Conservation (phyloP, 2,888 invertebrate species). For the Scaptomyza caliginosa region DNA sequence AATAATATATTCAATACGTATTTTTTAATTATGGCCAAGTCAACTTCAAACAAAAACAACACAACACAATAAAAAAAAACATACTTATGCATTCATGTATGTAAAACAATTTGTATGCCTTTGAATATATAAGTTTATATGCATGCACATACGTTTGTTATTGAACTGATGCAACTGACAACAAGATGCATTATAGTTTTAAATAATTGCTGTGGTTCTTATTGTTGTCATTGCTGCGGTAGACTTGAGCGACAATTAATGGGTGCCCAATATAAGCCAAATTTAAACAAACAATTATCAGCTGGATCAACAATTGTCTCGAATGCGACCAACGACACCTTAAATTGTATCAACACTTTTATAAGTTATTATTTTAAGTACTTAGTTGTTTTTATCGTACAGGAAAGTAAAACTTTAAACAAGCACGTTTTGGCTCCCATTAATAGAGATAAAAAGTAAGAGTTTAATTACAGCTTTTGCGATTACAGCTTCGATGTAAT, state of each 20-base stretch:
- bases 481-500: not conserved
- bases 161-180: not conserved
- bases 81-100: constrained; percentile 6
- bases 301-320: constrained; percentile 23
- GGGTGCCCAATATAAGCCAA: not conserved
- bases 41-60: constrained; percentile 2
- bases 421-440: not conserved
- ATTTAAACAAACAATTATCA: constrained; percentile 20
- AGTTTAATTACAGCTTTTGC: not conserved
- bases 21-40: constrained; percentile 48
- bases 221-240: constrained; percentile 4
- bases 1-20: constrained; percentile 21
- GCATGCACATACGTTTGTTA: not conserved
- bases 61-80: too few species aligned
- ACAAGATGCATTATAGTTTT: constrained; percentile 8
- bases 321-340: not conserved
- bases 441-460: not conserved
- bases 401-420: not conserved
- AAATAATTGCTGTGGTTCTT: constrained; percentile 14
- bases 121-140: not conserved
- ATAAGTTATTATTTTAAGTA: not conserved
- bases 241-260: constrained; percentile 32
- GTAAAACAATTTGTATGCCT: constrained; percentile 1
- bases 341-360: not conserved
- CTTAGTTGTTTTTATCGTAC: not conserved